These are phyloP conservation scores for Pseudococcus longispinus DNA, from an alignment of 2,888 invertebrate genomes.

Conservation along the genomic window DNA sequence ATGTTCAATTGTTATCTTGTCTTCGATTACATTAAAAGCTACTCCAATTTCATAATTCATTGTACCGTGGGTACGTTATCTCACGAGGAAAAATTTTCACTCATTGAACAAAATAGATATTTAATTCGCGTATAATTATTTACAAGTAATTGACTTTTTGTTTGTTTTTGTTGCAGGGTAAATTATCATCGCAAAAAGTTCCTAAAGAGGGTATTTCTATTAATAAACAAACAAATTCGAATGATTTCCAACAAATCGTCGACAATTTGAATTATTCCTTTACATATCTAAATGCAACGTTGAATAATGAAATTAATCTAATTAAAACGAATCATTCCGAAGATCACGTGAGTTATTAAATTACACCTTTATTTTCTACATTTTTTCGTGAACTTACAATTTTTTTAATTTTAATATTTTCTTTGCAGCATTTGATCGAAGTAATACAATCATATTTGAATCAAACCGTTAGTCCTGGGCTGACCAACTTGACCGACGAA, in stretches of 20 bases:
- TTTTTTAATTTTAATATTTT: neutral
- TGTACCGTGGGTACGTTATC: neutral
- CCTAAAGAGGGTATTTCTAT: constrained; percentile 1
- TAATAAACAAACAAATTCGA: neutral
- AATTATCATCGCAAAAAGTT: constrained; percentile 45
- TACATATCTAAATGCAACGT: constrained; percentile 40
- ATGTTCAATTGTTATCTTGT: neutral
- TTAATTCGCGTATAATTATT: neutral
- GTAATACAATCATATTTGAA: neutral
- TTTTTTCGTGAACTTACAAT: neutral
- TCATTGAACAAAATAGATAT: neutral
- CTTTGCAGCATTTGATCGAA: neutral
- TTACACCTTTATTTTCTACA: neutral
- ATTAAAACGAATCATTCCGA: neutral
- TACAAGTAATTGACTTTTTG: neutral
- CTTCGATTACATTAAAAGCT: neutral
- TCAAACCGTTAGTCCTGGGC: neutral
- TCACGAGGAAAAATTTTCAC: neutral
- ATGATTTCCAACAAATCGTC: neutral
- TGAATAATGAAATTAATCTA: constrained; percentile 29
- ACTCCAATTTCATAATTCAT: neutral
- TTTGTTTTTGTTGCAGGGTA: constrained; percentile 11
- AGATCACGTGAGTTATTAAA: constrained; percentile 5
- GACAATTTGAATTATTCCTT: constrained; percentile 3
- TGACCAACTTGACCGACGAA: neutral